phyloP scores from a whole-genome alignment of 1,140 invertebrate species.

The Drosophila carrolli region DNA sequence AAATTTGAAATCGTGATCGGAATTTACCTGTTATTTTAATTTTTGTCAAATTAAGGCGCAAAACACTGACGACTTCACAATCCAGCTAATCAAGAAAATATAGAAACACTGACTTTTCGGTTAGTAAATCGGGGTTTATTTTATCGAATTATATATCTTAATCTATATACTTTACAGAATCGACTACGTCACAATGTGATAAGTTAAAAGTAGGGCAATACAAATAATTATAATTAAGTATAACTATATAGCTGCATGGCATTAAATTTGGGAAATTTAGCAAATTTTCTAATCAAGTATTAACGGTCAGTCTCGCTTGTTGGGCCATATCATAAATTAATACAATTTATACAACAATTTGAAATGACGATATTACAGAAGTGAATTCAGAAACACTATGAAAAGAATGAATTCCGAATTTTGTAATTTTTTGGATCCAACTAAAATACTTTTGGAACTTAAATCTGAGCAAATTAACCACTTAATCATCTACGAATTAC shows the following conservation, averaged over 20 bases:
- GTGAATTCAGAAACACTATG: slow-evolving; percentile 1
- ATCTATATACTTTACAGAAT: slow-evolving; percentile 11
- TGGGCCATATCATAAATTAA: slow-evolving; percentile 14
- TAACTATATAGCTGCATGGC: slow-evolving; percentile 30
- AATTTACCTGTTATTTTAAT: too few species aligned
- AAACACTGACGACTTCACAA: too few species aligned
- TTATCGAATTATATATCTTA: slow-evolving; percentile 19
- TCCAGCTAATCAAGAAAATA: too few species aligned
- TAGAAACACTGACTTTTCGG: neutral
- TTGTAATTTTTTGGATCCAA: neutral
- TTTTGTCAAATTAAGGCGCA: too few species aligned
- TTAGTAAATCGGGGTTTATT: slow-evolving; percentile 50
- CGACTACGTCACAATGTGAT: slow-evolving; percentile 30
- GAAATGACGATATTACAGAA: slow-evolving; percentile 12
- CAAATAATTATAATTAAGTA: slow-evolving; percentile 11
- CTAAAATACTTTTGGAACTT: slow-evolving; percentile 31
- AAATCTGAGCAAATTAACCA: neutral
- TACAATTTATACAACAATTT: slow-evolving; percentile 25
- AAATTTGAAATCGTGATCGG: too few species aligned
- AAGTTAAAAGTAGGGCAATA: slow-evolving; percentile 10
- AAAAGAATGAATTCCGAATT: neutral
- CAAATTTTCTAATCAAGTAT: slow-evolving; percentile 35
- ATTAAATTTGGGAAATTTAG: slow-evolving; percentile 41
- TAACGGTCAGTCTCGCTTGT: slow-evolving; percentile 45
- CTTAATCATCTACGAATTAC: slow-evolving; percentile 13